phyloP scores from a whole-genome alignment of 2,888 invertebrate species.

The Perizoma flavofasciatum region DNA sequence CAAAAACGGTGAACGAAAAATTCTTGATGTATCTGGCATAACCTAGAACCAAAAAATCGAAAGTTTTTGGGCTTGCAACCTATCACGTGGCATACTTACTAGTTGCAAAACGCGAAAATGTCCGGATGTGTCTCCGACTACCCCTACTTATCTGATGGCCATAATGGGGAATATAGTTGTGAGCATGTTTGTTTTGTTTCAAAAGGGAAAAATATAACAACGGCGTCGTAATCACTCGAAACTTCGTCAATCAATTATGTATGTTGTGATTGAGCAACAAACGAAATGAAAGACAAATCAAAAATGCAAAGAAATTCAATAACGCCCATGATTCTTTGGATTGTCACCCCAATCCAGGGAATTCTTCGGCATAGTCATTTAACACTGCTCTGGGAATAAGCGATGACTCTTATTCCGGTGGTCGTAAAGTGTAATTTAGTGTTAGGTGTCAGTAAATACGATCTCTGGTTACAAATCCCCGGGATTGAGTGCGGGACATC shows the following conservation, averaged over 20 bases:
- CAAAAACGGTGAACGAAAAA: too few species aligned
- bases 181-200: too few species aligned
- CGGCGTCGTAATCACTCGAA: constrained; percentile 24
- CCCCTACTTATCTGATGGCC: too few species aligned
- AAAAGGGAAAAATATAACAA: constrained; percentile 13
- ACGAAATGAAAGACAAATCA: constrained; percentile 69
- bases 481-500: constrained; percentile 74
- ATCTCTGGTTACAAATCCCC: constrained; percentile 66
- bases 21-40: too few species aligned
- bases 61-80: too few species aligned
- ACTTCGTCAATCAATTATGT: constrained; percentile 36
- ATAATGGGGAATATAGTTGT: too few species aligned
- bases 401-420: constrained; percentile 31
- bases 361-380: constrained; percentile 44
- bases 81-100: too few species aligned
- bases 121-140: too few species aligned
- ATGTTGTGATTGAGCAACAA: constrained; percentile 58
- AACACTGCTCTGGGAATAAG: constrained; percentile 2
- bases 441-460: constrained; percentile 37
- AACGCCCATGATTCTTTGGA: constrained; percentile 73
- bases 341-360: constrained; percentile 73
- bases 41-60: too few species aligned
- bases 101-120: too few species aligned
- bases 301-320: constrained; percentile 80
- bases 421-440: constrained; percentile 49